Base-by-base conservation (phyloP, 2,888 invertebrate genomes). In the Gasteruption jaculator region DNA sequence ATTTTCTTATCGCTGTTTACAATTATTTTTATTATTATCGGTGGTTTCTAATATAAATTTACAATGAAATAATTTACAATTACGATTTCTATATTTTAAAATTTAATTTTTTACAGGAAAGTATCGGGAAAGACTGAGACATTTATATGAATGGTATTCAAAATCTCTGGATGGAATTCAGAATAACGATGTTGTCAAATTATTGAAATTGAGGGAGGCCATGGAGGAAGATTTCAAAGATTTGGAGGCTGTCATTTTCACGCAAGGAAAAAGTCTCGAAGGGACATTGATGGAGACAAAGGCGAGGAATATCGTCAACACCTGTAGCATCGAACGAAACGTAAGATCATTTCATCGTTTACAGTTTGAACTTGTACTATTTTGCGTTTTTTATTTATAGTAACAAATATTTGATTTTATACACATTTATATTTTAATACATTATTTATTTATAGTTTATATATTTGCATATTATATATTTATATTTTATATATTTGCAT, bases 211-310 rank as follows among this genome's bases (percentile, higher is more conserved):
- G 14, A 71, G 76, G 12, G 68, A 76, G 7, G 64, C 71, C 31
- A 77, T 80, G 40, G 73, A 77, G 2, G 69, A 72, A 27, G 74
- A 75, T 0, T 81, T 82, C 51, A 73, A 77, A 38, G 73, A 81
- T 38, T 58, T 83, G 41, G 78, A 77, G 46, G 73, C 77, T 18
- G 74, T 81, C 22, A 76, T 75, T n/a, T 79, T 73, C 54, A 79
- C 79, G 26, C 73, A 81, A 54, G 71, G 76, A n/a, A 67, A 74
- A 12, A 42, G 35, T 5, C 49, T 57, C 5, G 55, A 57, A 31
- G 48, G 54, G n/a, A 60, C 52, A 45, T 42, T 64, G 16, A 48
- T 26, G 14, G 47, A 50, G 35, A 57, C 56, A 12, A 61, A 49
- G 42, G 61, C 57, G 10, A 51, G 51, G 18, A 62, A 68, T 46